Conservation (phyloP, 2,888 invertebrate genomes). For the Rambutsinella grinnellia region DNA sequence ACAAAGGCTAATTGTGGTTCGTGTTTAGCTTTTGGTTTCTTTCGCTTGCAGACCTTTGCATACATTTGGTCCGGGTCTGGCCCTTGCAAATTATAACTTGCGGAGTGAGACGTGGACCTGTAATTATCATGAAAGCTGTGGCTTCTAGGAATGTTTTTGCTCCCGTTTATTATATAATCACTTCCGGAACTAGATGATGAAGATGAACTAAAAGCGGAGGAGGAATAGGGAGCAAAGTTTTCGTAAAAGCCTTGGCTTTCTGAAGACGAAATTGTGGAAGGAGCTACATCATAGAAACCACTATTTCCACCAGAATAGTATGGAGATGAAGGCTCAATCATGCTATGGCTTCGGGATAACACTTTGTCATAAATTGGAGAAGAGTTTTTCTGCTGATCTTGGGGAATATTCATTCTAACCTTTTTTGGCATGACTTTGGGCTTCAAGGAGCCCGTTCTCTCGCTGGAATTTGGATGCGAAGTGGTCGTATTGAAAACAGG, state of each 20-base stretch:
- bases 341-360: conserved; percentile 41
- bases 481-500: background rate
- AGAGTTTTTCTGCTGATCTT: conserved; percentile 20
- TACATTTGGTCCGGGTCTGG: conserved; percentile 43
- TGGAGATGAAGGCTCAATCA: conserved; percentile 38
- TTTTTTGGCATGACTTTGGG: conserved; percentile 57
- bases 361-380: conserved; percentile 46
- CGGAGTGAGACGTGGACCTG: conserved; percentile 10
- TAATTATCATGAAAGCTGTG: conserved; percentile 49
- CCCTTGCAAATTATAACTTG: conserved; percentile 24
- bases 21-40: conserved; percentile 24
- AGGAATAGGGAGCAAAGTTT: conserved; percentile 30
- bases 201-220: conserved; percentile 10
- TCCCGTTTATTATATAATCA: conserved; percentile 16
- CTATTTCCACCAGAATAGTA: background rate
- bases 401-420: conserved; percentile 50
- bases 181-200: conserved; percentile 20
- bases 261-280: conserved; percentile 29
- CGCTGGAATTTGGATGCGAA: background rate
- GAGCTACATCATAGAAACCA: conserved; percentile 18
- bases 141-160: conserved; percentile 26
- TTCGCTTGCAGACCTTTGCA: conserved; percentile 49
- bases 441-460: conserved; percentile 49
- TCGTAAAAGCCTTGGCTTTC: conserved; percentile 38
- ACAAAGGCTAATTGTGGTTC: background rate